Evolutionary conservation across 2,113 vertebrate genomes (phyloP).

Genomic region (Ptilorrhoa leucosticta): DNA sequence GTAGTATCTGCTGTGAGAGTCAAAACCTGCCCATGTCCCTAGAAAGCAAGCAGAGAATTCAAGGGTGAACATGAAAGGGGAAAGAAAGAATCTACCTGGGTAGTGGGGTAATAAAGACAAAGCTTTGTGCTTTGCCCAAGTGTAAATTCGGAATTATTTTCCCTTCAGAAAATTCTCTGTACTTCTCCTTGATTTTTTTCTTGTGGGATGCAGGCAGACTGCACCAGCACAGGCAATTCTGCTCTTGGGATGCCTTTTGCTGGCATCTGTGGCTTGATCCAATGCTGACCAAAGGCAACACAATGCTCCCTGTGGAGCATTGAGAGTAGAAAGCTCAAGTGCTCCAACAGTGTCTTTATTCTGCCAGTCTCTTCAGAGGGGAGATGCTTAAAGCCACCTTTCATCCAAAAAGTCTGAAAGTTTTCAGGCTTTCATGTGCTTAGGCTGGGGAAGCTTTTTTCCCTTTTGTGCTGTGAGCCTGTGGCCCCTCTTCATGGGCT

Average conservation of each 20-base stretch:
- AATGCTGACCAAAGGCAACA: neutral
- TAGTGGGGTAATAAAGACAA: neutral
- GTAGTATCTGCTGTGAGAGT: neutral
- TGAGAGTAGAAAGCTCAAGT: neutral
- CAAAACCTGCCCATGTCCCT: neutral
- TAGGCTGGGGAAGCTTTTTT: neutral
- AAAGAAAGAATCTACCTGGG: neutral
- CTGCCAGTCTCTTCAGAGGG: neutral
- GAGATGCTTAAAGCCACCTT: neutral
- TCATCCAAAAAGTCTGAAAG: neutral
- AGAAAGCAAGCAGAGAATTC: neutral
- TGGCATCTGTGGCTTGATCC: conserved; percentile 1
- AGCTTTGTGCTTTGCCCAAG: neutral
- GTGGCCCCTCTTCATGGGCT: neutral
- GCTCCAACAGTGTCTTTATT: neutral
- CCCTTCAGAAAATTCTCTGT: neutral
- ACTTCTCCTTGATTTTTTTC: neutral
- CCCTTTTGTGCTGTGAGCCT: neutral
- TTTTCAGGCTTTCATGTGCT: neutral
- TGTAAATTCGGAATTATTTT: conserved; percentile 4
- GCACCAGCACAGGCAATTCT: neutral
- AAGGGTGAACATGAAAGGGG: neutral
- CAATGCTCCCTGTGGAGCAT: neutral
- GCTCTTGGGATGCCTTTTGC: neutral
- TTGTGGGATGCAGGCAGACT: neutral